Conservation (phyloP, 2,888 invertebrate genomes). For the Pycnomerus fuliginosus region DNA sequence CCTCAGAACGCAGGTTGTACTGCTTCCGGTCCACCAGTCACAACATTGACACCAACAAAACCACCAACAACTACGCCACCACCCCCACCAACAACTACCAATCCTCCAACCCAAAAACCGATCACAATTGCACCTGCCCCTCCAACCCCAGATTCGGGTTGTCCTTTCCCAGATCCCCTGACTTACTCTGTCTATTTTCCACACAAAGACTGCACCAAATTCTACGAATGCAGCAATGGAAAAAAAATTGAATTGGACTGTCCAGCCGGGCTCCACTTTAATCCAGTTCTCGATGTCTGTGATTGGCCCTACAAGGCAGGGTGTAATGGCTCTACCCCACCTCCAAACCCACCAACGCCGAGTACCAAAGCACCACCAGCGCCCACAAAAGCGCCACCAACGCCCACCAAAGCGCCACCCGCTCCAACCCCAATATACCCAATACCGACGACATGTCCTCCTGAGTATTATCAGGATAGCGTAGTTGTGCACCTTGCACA, state of each 20-base stretch:
- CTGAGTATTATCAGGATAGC: too few relatives aligned
- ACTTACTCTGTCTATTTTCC: constrained; percentile 11
- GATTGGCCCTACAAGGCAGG: constrained; percentile 23
- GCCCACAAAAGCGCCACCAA: too few relatives aligned
- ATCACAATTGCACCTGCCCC: background rate
- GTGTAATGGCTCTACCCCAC: constrained; percentile 15
- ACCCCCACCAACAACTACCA: constrained; percentile 3
- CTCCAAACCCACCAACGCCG: too few relatives aligned
- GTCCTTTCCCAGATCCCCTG: constrained; percentile 8
- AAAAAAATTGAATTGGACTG: constrained; percentile 13
- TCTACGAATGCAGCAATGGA: constrained; percentile 24
- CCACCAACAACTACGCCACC: too few relatives aligned
- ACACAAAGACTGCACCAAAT: constrained; percentile 25
- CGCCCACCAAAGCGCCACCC: too few relatives aligned
- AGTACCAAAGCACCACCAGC: too few relatives aligned
- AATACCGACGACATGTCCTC: constrained; percentile 11
- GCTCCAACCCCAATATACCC: constrained; percentile 16
- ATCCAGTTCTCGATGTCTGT: constrained; percentile 20
- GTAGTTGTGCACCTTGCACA: constrained; percentile 13
- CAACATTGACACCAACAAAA: too few relatives aligned
- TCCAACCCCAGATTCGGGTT: background rate
- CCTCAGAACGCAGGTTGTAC: constrained; percentile 10
- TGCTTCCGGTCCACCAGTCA: background rate
- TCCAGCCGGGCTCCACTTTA: constrained; percentile 26
- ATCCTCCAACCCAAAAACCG: background rate